Conservation (phyloP, 2,797 vertebrate species). For the Platalea minor region DNA sequence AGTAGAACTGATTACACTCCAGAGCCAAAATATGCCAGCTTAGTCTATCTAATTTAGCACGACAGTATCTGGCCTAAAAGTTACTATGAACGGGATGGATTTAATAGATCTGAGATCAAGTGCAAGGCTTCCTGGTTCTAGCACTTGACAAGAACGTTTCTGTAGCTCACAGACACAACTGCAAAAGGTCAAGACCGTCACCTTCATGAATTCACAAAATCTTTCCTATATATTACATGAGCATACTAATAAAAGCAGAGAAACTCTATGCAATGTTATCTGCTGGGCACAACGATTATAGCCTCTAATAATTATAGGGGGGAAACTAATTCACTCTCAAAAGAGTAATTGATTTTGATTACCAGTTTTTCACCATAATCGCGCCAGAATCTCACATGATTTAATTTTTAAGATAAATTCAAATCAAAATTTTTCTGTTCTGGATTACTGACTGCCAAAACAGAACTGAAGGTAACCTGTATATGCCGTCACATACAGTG, state of each 20-base stretch:
- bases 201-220: background rate
- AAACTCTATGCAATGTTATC: background rate
- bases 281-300: background rate
- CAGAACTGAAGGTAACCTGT: background rate
- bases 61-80: background rate
- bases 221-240: background rate
- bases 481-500: background rate
- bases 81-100: accelerated
- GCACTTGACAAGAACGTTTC: background rate
- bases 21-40: background rate
- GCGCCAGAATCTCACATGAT: background rate
- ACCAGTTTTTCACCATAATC: background rate
- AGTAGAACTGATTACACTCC: background rate
- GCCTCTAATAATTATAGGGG: background rate
- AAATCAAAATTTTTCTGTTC: background rate
- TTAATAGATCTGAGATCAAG: background rate
- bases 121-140: background rate
- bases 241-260: background rate
- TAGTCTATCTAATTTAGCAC: background rate
- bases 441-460: background rate
- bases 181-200: background rate
- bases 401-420: background rate
- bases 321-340: background rate
- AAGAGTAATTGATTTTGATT: background rate
- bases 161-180: background rate